Evolutionary conservation across 1,140 invertebrate species (phyloP).

Genomic region (Saxidomus purpurata): DNA sequence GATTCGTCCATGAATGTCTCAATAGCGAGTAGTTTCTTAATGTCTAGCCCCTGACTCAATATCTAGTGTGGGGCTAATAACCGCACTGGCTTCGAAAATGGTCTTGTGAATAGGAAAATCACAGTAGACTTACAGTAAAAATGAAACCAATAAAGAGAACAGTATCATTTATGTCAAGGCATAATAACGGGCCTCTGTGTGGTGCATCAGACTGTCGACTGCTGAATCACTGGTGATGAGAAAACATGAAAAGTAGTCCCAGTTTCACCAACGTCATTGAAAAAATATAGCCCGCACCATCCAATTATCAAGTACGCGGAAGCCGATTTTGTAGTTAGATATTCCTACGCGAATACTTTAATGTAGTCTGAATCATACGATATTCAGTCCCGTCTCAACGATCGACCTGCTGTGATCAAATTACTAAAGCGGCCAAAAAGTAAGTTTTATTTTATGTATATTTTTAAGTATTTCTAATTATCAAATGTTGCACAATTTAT

Average conservation of each 20-base stretch:
- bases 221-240: slow-evolving; percentile 32
- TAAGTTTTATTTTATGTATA: not conserved
- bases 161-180: no score
- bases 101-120: no score
- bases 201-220: not conserved
- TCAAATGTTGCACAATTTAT: no score
- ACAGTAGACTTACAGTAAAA: no score
- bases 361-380: not conserved
- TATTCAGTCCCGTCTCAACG: not conserved
- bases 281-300: not conserved
- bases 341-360: slow-evolving; percentile 12
- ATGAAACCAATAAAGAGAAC: no score
- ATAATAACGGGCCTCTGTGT: no score
- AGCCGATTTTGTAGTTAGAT: not conserved
- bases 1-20: no score
- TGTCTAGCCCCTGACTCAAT: no score
- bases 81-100: no score
- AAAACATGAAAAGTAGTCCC: slow-evolving; percentile 26
- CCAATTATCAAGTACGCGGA: slow-evolving; percentile 1
- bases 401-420: not conserved
- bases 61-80: no score
- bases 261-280: not conserved
- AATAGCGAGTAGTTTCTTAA: no score
- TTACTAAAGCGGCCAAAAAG: not conserved
- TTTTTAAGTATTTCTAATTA: not conserved